These are phyloP conservation scores for Catocala nupta DNA, from an alignment of 2,888 invertebrate genomes.

Conservation along the genomic window DNA sequence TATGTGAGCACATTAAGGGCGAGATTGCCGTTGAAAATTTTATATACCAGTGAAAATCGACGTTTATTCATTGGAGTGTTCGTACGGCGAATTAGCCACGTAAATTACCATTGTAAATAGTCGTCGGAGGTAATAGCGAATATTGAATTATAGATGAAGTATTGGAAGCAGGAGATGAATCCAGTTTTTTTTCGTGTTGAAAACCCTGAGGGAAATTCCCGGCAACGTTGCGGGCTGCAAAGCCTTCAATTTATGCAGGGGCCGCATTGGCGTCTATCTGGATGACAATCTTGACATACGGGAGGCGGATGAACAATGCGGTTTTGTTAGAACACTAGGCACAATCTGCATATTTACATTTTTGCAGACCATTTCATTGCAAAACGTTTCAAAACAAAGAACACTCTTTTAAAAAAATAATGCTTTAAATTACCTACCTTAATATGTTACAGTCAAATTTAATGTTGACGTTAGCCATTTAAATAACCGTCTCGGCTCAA, in stretches of 20 bases:
- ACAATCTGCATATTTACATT: slow-evolving; percentile 43
- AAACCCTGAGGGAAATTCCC: slow-evolving; percentile 82
- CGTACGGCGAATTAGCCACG: slow-evolving; percentile 65
- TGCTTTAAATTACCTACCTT: too few relatives aligned
- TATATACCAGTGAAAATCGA: slow-evolving; percentile 54
- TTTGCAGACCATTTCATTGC: slow-evolving; percentile 32
- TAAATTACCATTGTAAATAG: slow-evolving; percentile 75
- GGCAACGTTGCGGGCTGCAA: slow-evolving; percentile 72
- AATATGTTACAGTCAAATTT: too few relatives aligned
- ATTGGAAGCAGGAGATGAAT: slow-evolving; percentile 71
- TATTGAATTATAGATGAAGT: slow-evolving; percentile 80
- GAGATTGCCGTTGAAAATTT: slow-evolving; percentile 55
- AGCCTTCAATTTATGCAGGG: slow-evolving; percentile 83
- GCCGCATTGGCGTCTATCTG: slow-evolving; percentile 75
- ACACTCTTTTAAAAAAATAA: too few relatives aligned
- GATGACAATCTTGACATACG: slow-evolving; percentile 78
- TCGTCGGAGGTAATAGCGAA: slow-evolving; percentile 68
- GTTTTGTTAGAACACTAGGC: slow-evolving; percentile 54
- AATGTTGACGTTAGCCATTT: too few relatives aligned
- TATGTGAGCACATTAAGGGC: slow-evolving; percentile 37
- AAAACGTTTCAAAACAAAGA: background rate
- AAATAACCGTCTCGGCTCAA: too few relatives aligned
- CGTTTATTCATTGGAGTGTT: slow-evolving; percentile 61
- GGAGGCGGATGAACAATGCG: slow-evolving; percentile 70
- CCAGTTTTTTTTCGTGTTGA: slow-evolving; percentile 71